Conservation (phyloP, 2,888 invertebrate genomes). For the Bruchidius siliquastri region DNA sequence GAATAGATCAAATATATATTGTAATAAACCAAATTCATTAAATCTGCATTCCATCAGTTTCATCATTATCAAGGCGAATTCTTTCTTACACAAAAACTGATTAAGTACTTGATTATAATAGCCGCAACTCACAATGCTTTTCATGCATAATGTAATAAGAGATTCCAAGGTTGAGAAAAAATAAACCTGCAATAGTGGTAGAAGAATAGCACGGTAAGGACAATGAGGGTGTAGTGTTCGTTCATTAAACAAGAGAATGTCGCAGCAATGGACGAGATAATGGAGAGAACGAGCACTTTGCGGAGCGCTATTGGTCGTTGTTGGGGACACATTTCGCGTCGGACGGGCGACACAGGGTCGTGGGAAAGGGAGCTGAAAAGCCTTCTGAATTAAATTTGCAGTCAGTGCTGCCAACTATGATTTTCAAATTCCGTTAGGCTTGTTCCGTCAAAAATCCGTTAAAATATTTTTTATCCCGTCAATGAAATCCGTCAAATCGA, state of each 20-base stretch:
- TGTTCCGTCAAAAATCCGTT: too few relatives aligned
- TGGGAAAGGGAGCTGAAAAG: not conserved
- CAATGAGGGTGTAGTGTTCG: not conserved
- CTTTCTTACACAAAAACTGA: not conserved
- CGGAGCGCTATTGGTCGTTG: not conserved
- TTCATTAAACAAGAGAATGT: not conserved
- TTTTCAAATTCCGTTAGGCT: too few relatives aligned
- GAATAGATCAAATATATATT: too few relatives aligned
- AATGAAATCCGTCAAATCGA: too few relatives aligned
- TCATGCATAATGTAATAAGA: not conserved
- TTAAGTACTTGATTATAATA: not conserved
- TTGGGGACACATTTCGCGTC: not conserved
- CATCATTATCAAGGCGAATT: not conserved
- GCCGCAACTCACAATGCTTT: not conserved
- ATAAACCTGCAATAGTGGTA: not conserved
- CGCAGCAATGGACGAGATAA: not conserved
- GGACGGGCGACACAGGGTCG: not conserved
- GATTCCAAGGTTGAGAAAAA: not conserved
- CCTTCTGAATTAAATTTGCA: not conserved
- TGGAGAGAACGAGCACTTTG: not conserved
- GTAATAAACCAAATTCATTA: too few relatives aligned
- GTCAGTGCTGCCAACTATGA: not conserved
- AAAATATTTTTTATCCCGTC: too few relatives aligned
- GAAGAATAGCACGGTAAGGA: not conserved
- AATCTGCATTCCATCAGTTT: too few relatives aligned